Evolutionary conservation across 1,140 invertebrate genomes (phyloP).

Genomic region (Magallana ariakensis): DNA sequence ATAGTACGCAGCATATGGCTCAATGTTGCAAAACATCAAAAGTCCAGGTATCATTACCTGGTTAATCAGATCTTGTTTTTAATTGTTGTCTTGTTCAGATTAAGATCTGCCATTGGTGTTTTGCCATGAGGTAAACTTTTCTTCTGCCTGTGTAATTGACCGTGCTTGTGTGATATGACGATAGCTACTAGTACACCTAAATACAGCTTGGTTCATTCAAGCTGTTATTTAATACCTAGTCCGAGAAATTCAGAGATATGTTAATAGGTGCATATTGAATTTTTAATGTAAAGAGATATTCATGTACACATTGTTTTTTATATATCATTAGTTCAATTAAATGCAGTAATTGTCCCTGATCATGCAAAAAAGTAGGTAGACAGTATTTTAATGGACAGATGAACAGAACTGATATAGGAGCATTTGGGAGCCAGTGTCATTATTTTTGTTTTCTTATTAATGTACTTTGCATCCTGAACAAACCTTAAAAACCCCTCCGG

Average conservation of each 20-base stretch:
- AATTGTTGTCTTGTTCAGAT: slow-evolving; percentile 35
- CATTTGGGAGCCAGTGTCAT: slow-evolving; percentile 17
- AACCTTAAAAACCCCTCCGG: slow-evolving; percentile 7
- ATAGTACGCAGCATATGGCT: slow-evolving; percentile 2
- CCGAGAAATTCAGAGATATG: neutral
- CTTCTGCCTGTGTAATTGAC: slow-evolving; percentile 22
- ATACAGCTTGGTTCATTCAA: neutral
- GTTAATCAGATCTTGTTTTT: slow-evolving; percentile 21
- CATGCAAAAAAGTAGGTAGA: slow-evolving; percentile 20
- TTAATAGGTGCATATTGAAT: slow-evolving; percentile 22
- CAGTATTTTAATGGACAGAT: slow-evolving; percentile 6
- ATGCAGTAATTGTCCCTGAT: slow-evolving; percentile 14
- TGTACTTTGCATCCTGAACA: slow-evolving; percentile 25
- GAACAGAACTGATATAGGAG: neutral
- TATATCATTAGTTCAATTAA: slow-evolving; percentile 38
- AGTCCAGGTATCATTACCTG: neutral
- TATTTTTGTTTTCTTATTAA: slow-evolving; percentile 39
- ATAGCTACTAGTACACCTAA: slow-evolving; percentile 25
- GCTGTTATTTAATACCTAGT: slow-evolving; percentile 7
- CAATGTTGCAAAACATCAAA: slow-evolving; percentile 29
- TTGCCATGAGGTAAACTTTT: slow-evolving; percentile 30
- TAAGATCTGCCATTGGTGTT: slow-evolving; percentile 15
- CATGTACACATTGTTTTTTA: slow-evolving; percentile 10
- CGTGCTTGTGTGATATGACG: slow-evolving; percentile 2
- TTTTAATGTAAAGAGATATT: slow-evolving; percentile 30